A percentile compares a stretch with the other conserved stretches of the same genome.
Evolutionary conservation across 1,140 invertebrate genomes (phyloP).

Genomic region (Laupala kohalensis): DNA sequence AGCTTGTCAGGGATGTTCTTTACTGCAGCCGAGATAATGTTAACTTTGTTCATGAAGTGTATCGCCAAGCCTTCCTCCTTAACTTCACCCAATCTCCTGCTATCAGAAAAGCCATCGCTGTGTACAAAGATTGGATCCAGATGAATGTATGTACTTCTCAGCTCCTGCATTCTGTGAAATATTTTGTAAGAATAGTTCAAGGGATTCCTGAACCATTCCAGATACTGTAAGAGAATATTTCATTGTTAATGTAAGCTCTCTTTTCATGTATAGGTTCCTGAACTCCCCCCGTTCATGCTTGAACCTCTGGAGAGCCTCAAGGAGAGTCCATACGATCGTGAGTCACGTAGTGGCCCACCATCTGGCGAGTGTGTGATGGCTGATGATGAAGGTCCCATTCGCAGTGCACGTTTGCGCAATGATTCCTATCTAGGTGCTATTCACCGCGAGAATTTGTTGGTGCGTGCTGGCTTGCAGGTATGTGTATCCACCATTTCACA

Average conservation of each 20-base stretch:
- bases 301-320: constrained; percentile 53
- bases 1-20: constrained; percentile 70
- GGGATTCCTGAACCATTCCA: background rate
- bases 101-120: constrained; percentile 74
- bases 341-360: constrained; percentile 20
- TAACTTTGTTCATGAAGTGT: constrained; percentile 88
- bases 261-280: constrained; percentile 35
- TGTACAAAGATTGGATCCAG: constrained; percentile 96
- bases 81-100: constrained; percentile 78
- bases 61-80: constrained; percentile 82
- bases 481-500: too few species aligned
- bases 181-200: background rate
- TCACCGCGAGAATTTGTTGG: constrained; percentile 59
- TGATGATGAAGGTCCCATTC: constrained; percentile 23
- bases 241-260: background rate
- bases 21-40: constrained; percentile 83
- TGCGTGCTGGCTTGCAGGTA: constrained; percentile 62
- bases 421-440: constrained; percentile 73
- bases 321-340: constrained; percentile 14
- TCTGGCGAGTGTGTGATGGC: constrained; percentile 19
- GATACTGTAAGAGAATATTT: background rate
- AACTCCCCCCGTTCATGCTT: constrained; percentile 73
- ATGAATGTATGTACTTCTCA: constrained; percentile 60
- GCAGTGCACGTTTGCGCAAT: constrained; percentile 53
- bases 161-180: too few species aligned